phyloP scores from a whole-genome alignment of 2,797 vertebrate genomes.

The Morus bassanus region DNA sequence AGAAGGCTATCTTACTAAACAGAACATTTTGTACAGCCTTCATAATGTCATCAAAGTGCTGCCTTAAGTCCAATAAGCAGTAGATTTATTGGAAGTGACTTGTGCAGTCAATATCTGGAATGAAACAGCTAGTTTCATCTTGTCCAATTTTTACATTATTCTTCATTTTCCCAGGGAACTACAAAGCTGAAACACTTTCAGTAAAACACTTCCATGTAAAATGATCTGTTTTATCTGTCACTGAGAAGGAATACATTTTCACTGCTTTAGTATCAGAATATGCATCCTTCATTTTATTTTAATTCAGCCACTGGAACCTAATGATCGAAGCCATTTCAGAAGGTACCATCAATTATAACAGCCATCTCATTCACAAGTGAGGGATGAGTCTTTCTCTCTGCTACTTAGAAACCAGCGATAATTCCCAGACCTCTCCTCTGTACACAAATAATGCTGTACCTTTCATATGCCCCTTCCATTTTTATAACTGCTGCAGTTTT shows the following conservation, averaged over 20 bases:
- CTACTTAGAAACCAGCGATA: conserved; percentile 58
- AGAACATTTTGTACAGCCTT: conserved; percentile 39
- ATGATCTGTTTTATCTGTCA: conserved; percentile 68
- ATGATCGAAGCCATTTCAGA: conserved; percentile 59
- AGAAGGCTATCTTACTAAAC: conserved; percentile 3
- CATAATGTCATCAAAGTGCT: conserved; percentile 54
- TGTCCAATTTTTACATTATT: conserved; percentile 73
- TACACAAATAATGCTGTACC: conserved; percentile 34
- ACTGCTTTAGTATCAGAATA: conserved; percentile 53
- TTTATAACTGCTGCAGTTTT: conserved; percentile 44
- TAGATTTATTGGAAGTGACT: conserved; percentile 72
- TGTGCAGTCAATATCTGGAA: conserved; percentile 67
- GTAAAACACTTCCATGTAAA: conserved; percentile 67
- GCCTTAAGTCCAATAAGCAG: conserved; percentile 51
- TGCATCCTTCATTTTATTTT: conserved; percentile 73
- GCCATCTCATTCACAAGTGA: conserved; percentile 50
- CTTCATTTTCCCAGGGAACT: conserved; percentile 69
- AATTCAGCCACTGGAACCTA: conserved; percentile 67
- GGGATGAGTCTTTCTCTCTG: conserved; percentile 43
- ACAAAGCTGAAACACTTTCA: conserved; percentile 58
- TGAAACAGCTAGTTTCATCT: conserved; percentile 71
- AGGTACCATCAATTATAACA: conserved; percentile 53
- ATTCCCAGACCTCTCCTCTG: conserved; percentile 17
- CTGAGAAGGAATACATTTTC: conserved; percentile 61
- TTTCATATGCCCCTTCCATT: conserved; percentile 31